A percentile compares a stretch with the other conserved stretches of the same genome.
Conservation (phyloP, 2,888 invertebrate genomes). For the Tryphoninae sp. region DNA sequence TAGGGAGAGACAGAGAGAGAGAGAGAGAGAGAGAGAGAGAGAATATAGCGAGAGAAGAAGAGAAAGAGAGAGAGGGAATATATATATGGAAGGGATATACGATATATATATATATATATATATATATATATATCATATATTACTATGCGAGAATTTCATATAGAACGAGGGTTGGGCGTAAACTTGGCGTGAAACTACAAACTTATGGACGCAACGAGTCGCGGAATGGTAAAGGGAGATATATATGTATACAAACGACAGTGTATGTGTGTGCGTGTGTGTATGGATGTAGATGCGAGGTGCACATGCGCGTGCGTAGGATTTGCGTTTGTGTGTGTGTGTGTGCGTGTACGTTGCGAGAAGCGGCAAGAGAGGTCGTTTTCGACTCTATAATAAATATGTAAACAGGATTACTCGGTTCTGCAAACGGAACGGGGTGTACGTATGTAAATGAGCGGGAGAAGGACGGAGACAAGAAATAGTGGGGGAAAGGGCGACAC, state of each 20-base stretch:
- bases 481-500: not conserved
- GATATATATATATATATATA: not conserved
- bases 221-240: slow-evolving; percentile 6
- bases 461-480: slow-evolving; percentile 33
- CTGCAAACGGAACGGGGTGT: slow-evolving; percentile 51
- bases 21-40: too few relatives aligned
- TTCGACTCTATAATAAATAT: slow-evolving; percentile 67
- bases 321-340: not conserved
- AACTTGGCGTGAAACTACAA: slow-evolving; percentile 60
- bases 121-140: not conserved
- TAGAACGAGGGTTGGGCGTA: slow-evolving; percentile 32
- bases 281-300: not conserved
- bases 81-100: too few relatives aligned
- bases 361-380: slow-evolving; percentile 46
- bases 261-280: not conserved
- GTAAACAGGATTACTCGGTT: slow-evolving; percentile 67
- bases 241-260: not conserved
- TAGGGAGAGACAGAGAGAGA: too few relatives aligned
- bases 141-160: slow-evolving; percentile 50
- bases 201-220: slow-evolving; percentile 55
- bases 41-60: too few relatives aligned
- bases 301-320: not conserved
- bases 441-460: slow-evolving; percentile 62
- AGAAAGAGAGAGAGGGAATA: too few relatives aligned
- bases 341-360: not conserved